Base-by-base conservation (phyloP, 2,113 vertebrate genomes). In the Rhea pennata region DNA sequence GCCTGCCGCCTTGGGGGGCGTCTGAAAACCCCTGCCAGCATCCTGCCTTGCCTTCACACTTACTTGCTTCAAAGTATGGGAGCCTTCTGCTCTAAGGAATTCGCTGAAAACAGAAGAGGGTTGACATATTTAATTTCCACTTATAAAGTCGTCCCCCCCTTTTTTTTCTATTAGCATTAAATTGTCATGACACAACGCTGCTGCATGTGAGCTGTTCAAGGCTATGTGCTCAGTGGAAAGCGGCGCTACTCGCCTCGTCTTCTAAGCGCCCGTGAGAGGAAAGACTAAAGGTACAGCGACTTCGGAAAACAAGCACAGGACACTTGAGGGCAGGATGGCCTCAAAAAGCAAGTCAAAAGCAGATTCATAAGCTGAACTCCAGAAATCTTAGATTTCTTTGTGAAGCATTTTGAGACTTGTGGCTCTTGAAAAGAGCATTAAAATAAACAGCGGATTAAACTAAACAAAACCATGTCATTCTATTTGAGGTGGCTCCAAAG, bases 31-130 rank as follows among this genome's bases (percentile, higher is more conserved):
- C 67, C 59, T 95, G 93, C 95, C 93, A 96, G 93, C 94, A 90
- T 92, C 87, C 53, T 80, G 67, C 94, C 46, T 94, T 96, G 96
- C 83, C 72, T 95, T 95, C 72, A 90, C 76, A 84, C 81, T 94
- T 93, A 88, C 96, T 67, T 92, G 54, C 90, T 90, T 84, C 81
- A 93, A 95, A 92, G 83, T 96, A 90, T 97, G 95, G 92, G 92
- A 93, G 88, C 95, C 93, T 94, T 97, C 92, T 51, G 12, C 65
- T 93, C 61, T 21, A 56, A 42, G 84, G 46, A 90, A 42, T 76
- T 93, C 64, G 71, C 93, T 97, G 96, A 91, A 93, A 95, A 93
- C 75, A 7, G 16, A 93, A 88, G 83, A 88, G 67, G 29, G 42
- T 88, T 74, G 93, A 69, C 0, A 0, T 80, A 72, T 85, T 95